Evolutionary conservation across 2,797 vertebrate species (phyloP).

Genomic region (Sphaeramia orbicularis): DNA sequence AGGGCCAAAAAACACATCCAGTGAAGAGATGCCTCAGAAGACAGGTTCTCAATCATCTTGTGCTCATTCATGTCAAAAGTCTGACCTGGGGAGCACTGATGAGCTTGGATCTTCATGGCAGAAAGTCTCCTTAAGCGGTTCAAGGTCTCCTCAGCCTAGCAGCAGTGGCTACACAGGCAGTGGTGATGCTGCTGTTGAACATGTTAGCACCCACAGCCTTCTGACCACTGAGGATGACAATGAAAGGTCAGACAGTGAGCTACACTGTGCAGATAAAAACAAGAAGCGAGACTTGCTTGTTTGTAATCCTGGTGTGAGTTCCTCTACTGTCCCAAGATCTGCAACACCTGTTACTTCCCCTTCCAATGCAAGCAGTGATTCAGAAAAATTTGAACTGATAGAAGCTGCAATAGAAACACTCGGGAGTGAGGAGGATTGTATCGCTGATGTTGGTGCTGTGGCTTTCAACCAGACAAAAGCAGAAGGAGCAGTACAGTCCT

Average conservation of each 20-base stretch:
- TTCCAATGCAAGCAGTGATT: slow-evolving; percentile 20
- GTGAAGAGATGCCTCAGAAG: slow-evolving; percentile 6
- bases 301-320: slow-evolving; percentile 3
- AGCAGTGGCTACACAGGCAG: slow-evolving; percentile 24
- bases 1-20: neutral
- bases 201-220: slow-evolving; percentile 28
- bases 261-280: slow-evolving; percentile 23
- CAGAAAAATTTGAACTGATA: slow-evolving; percentile 43
- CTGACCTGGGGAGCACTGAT: slow-evolving; percentile 42
- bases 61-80: neutral
- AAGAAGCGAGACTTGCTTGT: neutral
- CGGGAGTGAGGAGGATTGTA: slow-evolving; percentile 22
- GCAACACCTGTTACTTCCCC: slow-evolving; percentile 17
- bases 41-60: slow-evolving; percentile 4
- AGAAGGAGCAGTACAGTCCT: slow-evolving; percentile 20
- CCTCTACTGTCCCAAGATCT: neutral
- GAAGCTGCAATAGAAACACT: slow-evolving; percentile 63
- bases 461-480: neutral
- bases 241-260: neutral
- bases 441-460: neutral
- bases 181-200: neutral
- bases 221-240: slow-evolving; percentile 55
- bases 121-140: slow-evolving; percentile 79
- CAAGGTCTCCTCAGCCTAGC: slow-evolving; percentile 42
- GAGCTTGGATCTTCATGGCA: slow-evolving; percentile 83